phyloP scores from a whole-genome alignment of 2,888 invertebrate species.

The Crepidodera aurea region DNA sequence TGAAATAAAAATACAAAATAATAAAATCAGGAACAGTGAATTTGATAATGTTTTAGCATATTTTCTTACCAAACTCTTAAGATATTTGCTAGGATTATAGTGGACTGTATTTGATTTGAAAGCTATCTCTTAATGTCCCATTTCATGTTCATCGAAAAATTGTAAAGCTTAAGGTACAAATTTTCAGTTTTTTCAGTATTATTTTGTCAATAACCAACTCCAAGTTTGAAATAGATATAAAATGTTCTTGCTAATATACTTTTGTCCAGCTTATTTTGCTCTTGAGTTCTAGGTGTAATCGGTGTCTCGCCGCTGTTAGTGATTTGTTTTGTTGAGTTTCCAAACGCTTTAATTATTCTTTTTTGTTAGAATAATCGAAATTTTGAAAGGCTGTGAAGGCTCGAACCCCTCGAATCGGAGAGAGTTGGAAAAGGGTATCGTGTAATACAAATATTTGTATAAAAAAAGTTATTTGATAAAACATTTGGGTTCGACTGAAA shows the following conservation, averaged over 20 bases:
- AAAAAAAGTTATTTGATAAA: slow-evolving; percentile 6
- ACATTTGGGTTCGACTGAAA: background rate
- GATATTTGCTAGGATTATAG: too few relatives aligned
- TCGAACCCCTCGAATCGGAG: slow-evolving; percentile 5
- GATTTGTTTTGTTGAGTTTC: slow-evolving; percentile 8
- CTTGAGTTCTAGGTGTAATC: background rate
- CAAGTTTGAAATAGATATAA: too few relatives aligned
- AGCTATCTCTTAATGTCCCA: too few relatives aligned
- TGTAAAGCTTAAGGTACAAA: too few relatives aligned
- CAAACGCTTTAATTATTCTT: slow-evolving; percentile 10
- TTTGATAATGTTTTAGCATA: too few relatives aligned
- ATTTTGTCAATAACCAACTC: too few relatives aligned
- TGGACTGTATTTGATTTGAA: background rate
- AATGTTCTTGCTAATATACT: too few relatives aligned
- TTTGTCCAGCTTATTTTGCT: background rate
- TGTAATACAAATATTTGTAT: slow-evolving; percentile 8
- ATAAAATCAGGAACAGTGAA: too few relatives aligned
- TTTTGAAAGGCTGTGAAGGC: background rate
- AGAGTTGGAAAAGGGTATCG: background rate
- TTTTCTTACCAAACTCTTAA: too few relatives aligned
- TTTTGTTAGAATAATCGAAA: background rate
- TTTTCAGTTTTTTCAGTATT: too few relatives aligned
- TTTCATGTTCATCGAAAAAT: too few relatives aligned
- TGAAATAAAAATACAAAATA: too few relatives aligned
- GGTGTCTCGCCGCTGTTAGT: background rate